A percentile compares a stretch with the other conserved stretches of the same genome.
Conservation (phyloP, 2,797 vertebrate genomes). For the Micrastur ruficollis region DNA sequence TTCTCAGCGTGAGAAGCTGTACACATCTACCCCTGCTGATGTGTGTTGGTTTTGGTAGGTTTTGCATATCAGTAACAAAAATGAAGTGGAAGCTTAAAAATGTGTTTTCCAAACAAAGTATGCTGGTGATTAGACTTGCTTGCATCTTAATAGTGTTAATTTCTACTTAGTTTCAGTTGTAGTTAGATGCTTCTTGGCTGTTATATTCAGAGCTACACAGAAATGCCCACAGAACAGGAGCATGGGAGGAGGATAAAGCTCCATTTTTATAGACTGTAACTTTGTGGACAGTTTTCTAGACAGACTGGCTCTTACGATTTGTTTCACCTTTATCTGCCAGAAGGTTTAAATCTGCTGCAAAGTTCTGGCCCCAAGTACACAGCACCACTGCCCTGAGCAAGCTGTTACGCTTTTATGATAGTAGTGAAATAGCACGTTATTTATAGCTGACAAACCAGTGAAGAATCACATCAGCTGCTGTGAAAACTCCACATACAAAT, state of each 20-base stretch:
- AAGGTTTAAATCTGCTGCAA: background rate
- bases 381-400: background rate
- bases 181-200: background rate
- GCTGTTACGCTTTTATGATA: background rate
- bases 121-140: background rate
- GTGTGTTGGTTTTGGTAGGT: background rate
- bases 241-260: background rate
- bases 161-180: background rate
- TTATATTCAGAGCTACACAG: background rate
- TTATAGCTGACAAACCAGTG: conserved; percentile 2
- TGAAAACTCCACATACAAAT: background rate
- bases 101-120: background rate
- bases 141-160: background rate
- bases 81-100: background rate
- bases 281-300: background rate
- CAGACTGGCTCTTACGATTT: background rate
- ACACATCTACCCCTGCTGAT: background rate
- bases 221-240: background rate
- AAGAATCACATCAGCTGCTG: background rate
- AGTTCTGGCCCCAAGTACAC: background rate
- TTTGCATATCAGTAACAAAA: background rate
- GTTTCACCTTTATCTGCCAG: background rate
- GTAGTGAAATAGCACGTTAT: background rate
- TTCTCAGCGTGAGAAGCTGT: background rate
- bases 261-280: background rate